phyloP scores from a whole-genome alignment of 2,797 vertebrate species.

The Salarias fasciatus region DNA sequence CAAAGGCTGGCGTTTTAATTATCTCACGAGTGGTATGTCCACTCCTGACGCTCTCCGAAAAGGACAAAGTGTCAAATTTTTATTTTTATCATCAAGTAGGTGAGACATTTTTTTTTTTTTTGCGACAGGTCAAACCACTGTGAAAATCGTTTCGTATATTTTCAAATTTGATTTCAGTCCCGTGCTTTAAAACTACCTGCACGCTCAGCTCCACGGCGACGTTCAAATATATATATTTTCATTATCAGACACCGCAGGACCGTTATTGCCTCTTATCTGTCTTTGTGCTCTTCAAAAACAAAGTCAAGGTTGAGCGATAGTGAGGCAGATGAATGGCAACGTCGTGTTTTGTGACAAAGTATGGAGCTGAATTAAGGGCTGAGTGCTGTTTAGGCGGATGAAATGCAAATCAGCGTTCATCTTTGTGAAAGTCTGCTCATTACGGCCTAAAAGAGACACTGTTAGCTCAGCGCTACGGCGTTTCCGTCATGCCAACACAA shows the following conservation, averaged over 20 bases:
- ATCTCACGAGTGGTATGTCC: constrained; percentile 12
- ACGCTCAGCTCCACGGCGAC: constrained; percentile 1
- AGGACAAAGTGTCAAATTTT: constrained; percentile 17
- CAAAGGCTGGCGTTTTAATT: constrained; percentile 35
- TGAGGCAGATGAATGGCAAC: constrained; percentile 4
- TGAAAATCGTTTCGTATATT: neutral
- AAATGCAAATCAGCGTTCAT: neutral
- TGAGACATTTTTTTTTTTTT: constrained; percentile 3
- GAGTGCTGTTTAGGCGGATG: neutral
- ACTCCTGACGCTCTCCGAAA: constrained; percentile 7
- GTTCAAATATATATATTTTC: constrained; percentile 16
- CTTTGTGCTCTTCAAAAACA: constrained; percentile 22
- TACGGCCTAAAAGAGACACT: neutral
- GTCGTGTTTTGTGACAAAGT: constrained; percentile 9
- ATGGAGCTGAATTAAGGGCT: neutral
- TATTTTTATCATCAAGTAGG: neutral
- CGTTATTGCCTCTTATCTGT: constrained; percentile 3
- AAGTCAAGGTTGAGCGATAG: constrained; percentile 7
- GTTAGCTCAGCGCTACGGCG: neutral
- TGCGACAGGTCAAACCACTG: neutral
- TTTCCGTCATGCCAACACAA: neutral
- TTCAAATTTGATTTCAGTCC: neutral
- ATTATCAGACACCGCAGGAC: neutral
- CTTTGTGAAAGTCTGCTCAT: no score
- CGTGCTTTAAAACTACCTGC: neutral